phyloP scores from a whole-genome alignment of 2,113 vertebrate genomes.

The Porphyrio hochstetteri region DNA sequence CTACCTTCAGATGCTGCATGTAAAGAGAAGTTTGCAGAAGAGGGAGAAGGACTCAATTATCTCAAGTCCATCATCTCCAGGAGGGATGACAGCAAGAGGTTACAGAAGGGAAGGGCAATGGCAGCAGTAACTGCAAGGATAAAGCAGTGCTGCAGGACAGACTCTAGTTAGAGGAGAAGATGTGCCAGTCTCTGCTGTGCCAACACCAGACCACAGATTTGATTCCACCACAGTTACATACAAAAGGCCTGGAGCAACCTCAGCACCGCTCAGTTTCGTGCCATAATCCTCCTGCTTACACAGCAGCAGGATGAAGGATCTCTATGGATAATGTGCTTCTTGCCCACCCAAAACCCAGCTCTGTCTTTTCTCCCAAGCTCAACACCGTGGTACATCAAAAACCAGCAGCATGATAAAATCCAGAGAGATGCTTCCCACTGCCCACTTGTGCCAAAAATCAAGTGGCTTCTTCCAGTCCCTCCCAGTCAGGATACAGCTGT shows the following conservation, averaged over 20 bases:
- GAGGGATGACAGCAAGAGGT: not conserved
- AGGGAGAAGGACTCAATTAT: not conserved
- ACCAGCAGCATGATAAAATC: not conserved
- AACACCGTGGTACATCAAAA: rapidly evolving
- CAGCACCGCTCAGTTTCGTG: not conserved
- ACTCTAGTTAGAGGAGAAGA: not conserved
- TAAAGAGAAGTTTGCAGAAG: not conserved
- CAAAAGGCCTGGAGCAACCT: not conserved
- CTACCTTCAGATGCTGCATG: not conserved
- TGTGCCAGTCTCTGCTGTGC: not conserved
- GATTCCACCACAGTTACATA: not conserved
- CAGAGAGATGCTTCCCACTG: not conserved
- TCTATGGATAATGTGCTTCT: not conserved
- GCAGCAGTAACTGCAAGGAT: not conserved
- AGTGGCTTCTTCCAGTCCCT: not conserved
- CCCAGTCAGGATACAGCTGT: not conserved
- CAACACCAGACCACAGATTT: not conserved
- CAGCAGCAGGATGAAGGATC: rapidly evolving
- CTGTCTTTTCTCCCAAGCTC: not conserved
- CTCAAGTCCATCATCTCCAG: not conserved
- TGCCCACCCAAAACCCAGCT: not conserved
- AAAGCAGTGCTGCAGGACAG: not conserved
- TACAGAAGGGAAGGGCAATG: not conserved
- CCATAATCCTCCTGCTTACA: not conserved
- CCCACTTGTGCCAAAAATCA: not conserved